Conservation (phyloP, 2,888 invertebrate genomes). For the Euplexia lucipara region DNA sequence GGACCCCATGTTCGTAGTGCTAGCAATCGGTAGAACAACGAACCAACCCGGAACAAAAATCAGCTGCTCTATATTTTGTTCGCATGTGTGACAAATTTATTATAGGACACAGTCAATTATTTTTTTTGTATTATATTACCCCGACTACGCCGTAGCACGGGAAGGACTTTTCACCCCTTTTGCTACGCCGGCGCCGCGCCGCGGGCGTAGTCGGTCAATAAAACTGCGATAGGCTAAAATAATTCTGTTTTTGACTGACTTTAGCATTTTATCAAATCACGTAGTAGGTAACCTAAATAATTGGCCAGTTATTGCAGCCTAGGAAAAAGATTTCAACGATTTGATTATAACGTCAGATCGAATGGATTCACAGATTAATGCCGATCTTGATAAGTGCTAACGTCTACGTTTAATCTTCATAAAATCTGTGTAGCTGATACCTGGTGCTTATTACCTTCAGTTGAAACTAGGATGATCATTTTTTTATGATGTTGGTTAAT, state of each 20-base stretch:
- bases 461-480: neutral
- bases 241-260: too few relatives aligned
- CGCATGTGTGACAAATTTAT: too few relatives aligned
- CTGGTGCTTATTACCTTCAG: neutral
- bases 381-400: neutral
- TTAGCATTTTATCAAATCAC: too few relatives aligned
- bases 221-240: too few relatives aligned
- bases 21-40: too few relatives aligned
- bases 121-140: neutral
- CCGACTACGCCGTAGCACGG: neutral
- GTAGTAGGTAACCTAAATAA: neutral
- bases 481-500: too few relatives aligned
- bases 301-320: neutral
- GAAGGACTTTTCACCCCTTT: too few relatives aligned
- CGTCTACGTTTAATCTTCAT: constrained; percentile 14
- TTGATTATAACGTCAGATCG: neutral
- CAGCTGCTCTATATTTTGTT: too few relatives aligned
- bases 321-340: neutral
- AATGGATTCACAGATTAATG: constrained; percentile 11
- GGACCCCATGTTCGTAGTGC: too few relatives aligned
- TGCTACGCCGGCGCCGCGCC: too few relatives aligned
- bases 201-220: too few relatives aligned
- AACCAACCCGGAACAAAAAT: too few relatives aligned
- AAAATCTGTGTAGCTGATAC: neutral
- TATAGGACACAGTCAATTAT: neutral